Base-by-base conservation (phyloP, 2,888 invertebrate genomes). In the Trichopria drosophilae region DNA sequence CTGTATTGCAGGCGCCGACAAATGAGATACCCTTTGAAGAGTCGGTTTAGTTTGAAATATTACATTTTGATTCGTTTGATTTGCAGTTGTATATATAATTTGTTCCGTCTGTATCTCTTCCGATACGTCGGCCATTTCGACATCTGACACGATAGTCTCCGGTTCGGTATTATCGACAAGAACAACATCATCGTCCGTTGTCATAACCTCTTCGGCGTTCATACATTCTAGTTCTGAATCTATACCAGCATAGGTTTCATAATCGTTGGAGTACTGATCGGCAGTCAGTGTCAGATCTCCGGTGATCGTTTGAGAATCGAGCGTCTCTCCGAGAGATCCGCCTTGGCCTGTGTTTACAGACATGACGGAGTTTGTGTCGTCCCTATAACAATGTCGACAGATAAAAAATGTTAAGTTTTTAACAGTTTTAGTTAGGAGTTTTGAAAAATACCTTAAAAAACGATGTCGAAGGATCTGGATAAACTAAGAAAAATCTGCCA, bases 161-260 rank as follows among this genome's bases (percentile, higher is more conserved):
- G 59, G 42, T 15, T 69, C 69, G 24, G 59, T 53, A 29, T 59
- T 65, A 23, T 58, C 61, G 24, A 63, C 64, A 3, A 63, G 55
- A 16, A 63, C 54, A 26, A 63, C 58, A 20, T 64, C 66, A 5
- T 69, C 68, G 7, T 71, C 69, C 0, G 69, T 70, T 12, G 73
- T 67, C 57, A 76, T 70, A n/a, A 73, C 73, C 62, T 74, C 74
- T 45, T 73, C 71, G 1, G 74, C 64, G 36, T 72, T 71, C 67
- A 74, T 74, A 12, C 72, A 71, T 43, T 77, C 76, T 22, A 78
- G 59, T 56, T 78, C 78, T 0, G 76, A 73, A 58, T 77, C 72
- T 47, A 78, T 75, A 44, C 71, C 73, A n/a, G 72, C 77, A 28
- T 77, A 66, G 10, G 74, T 68, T 53, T 78, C 78, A 58, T 77